Conservation (phyloP, 2,888 invertebrate species). For the Drosophila paracracens region DNA sequence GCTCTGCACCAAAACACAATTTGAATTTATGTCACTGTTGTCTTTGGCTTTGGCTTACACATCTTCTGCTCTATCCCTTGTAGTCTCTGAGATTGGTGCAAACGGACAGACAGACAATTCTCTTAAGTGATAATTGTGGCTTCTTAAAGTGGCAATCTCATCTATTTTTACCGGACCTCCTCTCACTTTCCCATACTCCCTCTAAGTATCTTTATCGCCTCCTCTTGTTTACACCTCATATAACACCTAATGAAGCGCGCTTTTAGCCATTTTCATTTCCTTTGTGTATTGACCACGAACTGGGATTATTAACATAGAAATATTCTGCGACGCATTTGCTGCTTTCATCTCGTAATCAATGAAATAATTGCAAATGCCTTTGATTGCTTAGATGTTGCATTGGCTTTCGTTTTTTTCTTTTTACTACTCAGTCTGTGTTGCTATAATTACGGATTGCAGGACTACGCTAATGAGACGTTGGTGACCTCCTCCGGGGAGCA, state of each 20-base stretch:
- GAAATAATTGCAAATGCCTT: slow-evolving; percentile 63
- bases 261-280: slow-evolving; percentile 40
- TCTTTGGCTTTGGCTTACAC: not conserved
- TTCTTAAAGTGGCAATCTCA: not conserved
- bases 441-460: slow-evolving; percentile 58
- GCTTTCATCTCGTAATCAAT: slow-evolving; percentile 62
- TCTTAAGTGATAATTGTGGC: not conserved
- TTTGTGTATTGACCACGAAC: slow-evolving; percentile 37
- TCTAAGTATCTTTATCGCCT: not conserved
- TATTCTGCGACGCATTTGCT: slow-evolving; percentile 28
- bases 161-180: not conserved
- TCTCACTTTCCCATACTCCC: not conserved
- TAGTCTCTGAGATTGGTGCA: not conserved
- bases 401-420: slow-evolving; percentile 19
- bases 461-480: slow-evolving; percentile 60
- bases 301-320: not conserved
- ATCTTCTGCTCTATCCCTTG: not conserved
- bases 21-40: not conserved
- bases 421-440: slow-evolving; percentile 5
- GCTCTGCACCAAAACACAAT: not conserved
- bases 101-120: not conserved
- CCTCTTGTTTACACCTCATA: not conserved
- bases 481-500: slow-evolving; percentile 20
- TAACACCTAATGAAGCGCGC: slow-evolving; percentile 41
- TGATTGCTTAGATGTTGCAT: slow-evolving; percentile 49